Conservation (phyloP, 2,797 vertebrate genomes). For the Danio jaintianensis region DNA sequence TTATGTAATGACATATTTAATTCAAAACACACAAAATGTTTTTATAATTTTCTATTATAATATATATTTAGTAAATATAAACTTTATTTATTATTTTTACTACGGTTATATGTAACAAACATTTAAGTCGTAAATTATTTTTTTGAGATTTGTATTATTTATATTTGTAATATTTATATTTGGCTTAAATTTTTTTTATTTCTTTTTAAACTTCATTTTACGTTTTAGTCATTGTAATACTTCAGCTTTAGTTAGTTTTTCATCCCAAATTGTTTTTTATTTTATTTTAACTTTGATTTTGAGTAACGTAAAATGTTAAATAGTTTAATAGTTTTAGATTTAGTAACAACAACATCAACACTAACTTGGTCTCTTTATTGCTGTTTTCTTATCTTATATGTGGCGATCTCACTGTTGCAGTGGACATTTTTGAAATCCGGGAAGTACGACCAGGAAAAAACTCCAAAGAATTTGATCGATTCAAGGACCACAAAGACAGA, state of each 20-base stretch:
- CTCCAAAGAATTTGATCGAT: conserved; percentile 94
- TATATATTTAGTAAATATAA: too few relatives aligned
- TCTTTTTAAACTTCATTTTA: too few relatives aligned
- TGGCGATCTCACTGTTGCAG: conserved; percentile 68
- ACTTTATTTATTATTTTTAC: too few relatives aligned
- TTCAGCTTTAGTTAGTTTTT: neutral
- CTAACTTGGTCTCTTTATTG: neutral
- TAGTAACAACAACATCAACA: neutral
- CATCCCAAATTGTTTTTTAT: neutral
- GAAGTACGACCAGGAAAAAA: conserved; percentile 92
- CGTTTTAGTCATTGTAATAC: too few relatives aligned
- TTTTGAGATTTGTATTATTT: neutral
- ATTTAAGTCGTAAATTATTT: neutral
- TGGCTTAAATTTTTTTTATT: neutral
- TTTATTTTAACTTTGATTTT: neutral
- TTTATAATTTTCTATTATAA: too few relatives aligned
- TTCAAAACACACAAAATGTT: neutral
- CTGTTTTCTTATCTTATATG: neutral
- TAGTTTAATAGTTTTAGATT: neutral
- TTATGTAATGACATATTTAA: neutral
- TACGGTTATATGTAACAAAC: too few relatives aligned
- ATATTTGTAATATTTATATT: neutral
- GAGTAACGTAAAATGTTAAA: neutral
- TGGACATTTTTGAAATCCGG: conserved; percentile 94
- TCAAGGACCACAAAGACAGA: conserved; percentile 83